A percentile compares a stretch with the other conserved stretches of the same genome.
These are phyloP conservation scores for Cheilosia vulpina DNA, from an alignment of 2,888 invertebrate species.

Conservation along the genomic window DNA sequence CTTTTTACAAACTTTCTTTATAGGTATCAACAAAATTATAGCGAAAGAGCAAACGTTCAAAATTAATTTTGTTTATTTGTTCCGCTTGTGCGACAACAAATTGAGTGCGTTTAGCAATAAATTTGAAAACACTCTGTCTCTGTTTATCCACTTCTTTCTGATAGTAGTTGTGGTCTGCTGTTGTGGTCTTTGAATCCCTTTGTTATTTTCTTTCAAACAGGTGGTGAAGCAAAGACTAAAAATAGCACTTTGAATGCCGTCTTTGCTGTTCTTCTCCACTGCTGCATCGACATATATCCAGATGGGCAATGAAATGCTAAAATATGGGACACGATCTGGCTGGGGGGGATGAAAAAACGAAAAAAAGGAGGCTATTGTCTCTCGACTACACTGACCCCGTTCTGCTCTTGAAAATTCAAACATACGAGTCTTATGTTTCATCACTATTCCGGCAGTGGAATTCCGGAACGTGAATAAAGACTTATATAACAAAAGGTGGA, in stretches of 20 bases:
- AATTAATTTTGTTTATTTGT: conserved; percentile 19
- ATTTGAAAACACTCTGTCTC: conserved; percentile 2
- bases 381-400: conserved; percentile 27
- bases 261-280: conserved; percentile 40
- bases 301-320: conserved; percentile 45
- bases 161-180: background rate
- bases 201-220: conserved; percentile 28
- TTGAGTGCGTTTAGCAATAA: conserved; percentile 6
- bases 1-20: background rate
- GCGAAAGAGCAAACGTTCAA: no score
- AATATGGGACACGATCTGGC: conserved; percentile 44
- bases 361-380: background rate
- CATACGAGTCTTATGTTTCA: conserved; percentile 44
- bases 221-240: conserved; percentile 23
- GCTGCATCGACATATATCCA: conserved; percentile 72
- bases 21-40: background rate
- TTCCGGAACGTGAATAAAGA: conserved; percentile 18
- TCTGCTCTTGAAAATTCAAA: conserved; percentile 63
- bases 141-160: background rate
- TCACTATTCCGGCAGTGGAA: conserved; percentile 42
- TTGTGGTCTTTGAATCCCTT: background rate
- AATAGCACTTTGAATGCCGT: background rate
- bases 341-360: background rate
- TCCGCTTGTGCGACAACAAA: conserved; percentile 31
- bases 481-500: conserved; percentile 49